A percentile compares a stretch with the other conserved stretches of the same genome.
These are phyloP conservation scores for Andrena praecox DNA, from an alignment of 2,888 invertebrate species.

Conservation along the genomic window DNA sequence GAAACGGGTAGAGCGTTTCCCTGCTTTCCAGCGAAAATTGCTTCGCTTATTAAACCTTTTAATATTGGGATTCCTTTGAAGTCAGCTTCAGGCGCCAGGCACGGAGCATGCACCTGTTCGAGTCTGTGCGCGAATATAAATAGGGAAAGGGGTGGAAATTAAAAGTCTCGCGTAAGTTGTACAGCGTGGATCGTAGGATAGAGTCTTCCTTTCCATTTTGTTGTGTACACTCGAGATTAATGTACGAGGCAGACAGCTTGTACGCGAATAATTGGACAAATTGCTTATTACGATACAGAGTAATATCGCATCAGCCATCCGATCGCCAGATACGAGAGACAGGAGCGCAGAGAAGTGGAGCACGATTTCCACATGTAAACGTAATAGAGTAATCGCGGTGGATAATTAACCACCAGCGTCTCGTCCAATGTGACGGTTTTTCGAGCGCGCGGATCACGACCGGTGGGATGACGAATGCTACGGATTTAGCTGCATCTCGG, in stretches of 20 bases:
- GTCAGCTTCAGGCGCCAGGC: neutral
- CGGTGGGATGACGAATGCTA: slow-evolving; percentile 6
- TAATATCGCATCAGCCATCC: no score
- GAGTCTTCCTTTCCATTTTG: no score
- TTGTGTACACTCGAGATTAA: no score
- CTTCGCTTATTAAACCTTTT: slow-evolving; percentile 39
- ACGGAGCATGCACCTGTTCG: neutral
- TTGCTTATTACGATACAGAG: no score
- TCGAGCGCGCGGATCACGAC: neutral
- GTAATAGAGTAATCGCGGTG: no score
- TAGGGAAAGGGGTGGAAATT: slow-evolving; percentile 5
- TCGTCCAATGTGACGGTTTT: neutral
- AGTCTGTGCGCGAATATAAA: neutral
- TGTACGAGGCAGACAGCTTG: no score
- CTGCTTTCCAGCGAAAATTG: slow-evolving; percentile 23
- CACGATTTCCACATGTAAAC: no score
- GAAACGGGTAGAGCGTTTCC: neutral
- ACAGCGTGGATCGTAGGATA: neutral
- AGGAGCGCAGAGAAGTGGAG: no score
- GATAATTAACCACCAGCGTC: neutral
- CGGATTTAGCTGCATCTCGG: slow-evolving; percentile 41
- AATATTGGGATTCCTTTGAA: slow-evolving; percentile 32
- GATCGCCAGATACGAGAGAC: no score
- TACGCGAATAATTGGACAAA: no score
- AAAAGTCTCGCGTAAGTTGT: neutral